phyloP scores from a whole-genome alignment of 2,888 invertebrate genomes.

The Caenorhabditis zanzibari region DNA sequence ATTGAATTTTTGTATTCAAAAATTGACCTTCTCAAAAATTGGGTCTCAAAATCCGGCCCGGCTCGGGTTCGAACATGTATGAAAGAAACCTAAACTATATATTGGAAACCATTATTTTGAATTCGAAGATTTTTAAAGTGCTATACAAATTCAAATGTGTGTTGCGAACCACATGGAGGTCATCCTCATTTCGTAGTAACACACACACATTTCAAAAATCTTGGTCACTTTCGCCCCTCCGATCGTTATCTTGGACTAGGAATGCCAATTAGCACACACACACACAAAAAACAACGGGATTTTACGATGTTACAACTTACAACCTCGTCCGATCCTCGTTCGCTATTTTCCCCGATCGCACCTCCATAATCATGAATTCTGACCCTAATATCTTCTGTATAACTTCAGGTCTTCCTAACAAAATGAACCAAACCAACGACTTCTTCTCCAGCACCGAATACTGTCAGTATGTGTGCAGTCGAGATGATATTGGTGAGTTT shows the following conservation, averaged over 20 bases:
- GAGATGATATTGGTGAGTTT: constrained; percentile 64
- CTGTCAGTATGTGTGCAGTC: constrained; percentile 64
- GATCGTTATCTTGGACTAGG: constrained; percentile 46
- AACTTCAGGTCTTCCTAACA: constrained; percentile 62
- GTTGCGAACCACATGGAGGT: neutral
- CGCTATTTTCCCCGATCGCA: constrained; percentile 13
- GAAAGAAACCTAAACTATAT: no score
- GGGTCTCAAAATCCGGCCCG: no score
- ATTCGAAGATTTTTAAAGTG: no score
- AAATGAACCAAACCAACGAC: constrained; percentile 60
- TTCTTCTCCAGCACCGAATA: constrained; percentile 67
- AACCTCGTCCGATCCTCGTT: constrained; percentile 34
- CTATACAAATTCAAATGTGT: neutral
- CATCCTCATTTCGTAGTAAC: neutral
- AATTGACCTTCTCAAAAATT: no score
- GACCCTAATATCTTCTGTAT: constrained; percentile 37
- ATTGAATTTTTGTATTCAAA: no score
- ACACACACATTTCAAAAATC: neutral
- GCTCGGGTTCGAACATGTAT: no score
- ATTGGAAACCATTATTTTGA: no score
- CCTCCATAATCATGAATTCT: constrained; percentile 10
- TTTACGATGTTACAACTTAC: constrained; percentile 57
- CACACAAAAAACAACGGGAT: constrained; percentile 40
- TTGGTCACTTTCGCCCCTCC: constrained; percentile 9
- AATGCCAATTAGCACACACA: constrained; percentile 38